Evolutionary conservation across 2,113 vertebrate species (phyloP).

Genomic region (Camelus bactrianus): DNA sequence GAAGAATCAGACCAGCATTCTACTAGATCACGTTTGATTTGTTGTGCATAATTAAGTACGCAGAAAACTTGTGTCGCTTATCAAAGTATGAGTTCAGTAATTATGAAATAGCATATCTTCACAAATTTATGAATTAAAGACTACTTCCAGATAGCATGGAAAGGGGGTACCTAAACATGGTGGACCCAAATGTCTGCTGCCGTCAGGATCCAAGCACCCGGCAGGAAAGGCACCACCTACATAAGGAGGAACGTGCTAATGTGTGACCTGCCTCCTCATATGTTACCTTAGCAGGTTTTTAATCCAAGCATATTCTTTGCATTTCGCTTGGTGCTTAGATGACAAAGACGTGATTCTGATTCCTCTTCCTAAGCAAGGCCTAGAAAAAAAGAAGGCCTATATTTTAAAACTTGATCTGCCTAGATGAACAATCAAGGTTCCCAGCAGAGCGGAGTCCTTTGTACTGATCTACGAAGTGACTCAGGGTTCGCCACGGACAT

Average conservation of each 20-base stretch:
- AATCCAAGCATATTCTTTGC: background rate
- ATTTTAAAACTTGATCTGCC: background rate
- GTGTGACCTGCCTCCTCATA: background rate
- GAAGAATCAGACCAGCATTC: background rate
- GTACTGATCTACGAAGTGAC: background rate
- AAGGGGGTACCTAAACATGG: background rate
- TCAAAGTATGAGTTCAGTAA: background rate
- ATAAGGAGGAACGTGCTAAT: background rate
- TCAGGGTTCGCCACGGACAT: background rate
- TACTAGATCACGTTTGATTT: background rate
- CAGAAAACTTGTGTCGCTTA: background rate
- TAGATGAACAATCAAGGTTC: background rate
- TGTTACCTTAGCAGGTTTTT: background rate
- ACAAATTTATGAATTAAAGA: slow-evolving; percentile 29
- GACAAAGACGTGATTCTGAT: background rate
- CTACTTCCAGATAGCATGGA: background rate
- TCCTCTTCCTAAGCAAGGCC: slow-evolving; percentile 34
- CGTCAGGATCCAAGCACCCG: background rate
- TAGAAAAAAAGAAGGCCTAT: background rate
- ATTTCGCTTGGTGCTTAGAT: background rate
- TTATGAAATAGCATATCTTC: background rate
- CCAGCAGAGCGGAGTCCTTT: background rate
- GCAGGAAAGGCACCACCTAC: no score
- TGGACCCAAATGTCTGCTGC: background rate
- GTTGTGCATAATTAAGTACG: background rate